A percentile compares a stretch with the other conserved stretches of the same genome.
phyloP scores from a whole-genome alignment of 2,113 vertebrate species.

The Chlorodrepanis virens region DNA sequence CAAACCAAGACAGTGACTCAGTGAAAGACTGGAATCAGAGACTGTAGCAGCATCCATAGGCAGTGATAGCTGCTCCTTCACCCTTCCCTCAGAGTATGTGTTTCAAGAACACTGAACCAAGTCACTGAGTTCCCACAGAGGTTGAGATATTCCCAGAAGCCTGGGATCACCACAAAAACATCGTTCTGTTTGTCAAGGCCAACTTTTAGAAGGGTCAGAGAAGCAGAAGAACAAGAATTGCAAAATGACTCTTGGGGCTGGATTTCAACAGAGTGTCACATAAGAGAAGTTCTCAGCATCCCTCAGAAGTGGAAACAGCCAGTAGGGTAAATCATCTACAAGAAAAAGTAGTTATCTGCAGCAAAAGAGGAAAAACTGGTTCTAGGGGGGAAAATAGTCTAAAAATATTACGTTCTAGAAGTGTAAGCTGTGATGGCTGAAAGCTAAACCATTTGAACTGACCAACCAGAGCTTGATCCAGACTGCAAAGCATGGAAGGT shows the following conservation, averaged over 20 bases:
- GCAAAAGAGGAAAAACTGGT: background rate
- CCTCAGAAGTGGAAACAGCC: background rate
- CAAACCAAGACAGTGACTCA: background rate
- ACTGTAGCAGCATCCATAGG: background rate
- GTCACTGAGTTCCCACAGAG: background rate
- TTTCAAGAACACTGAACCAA: background rate
- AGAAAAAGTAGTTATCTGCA: background rate
- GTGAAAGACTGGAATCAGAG: background rate
- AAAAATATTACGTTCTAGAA: background rate
- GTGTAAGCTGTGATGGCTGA: background rate
- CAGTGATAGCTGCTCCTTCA: background rate
- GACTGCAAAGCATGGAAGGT: background rate
- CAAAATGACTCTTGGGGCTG: background rate
- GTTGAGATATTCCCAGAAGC: background rate
- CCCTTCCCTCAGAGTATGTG: background rate
- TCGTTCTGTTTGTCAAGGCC: background rate
- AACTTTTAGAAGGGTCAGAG: background rate
- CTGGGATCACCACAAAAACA: background rate
- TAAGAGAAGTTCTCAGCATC: background rate
- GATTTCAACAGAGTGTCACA: background rate
- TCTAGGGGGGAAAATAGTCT: accelerated
- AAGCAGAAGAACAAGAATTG: background rate
- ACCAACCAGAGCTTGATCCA: background rate
- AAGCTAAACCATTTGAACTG: background rate
- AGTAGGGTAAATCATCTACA: background rate